Evolutionary conservation across 2,888 invertebrate genomes (phyloP).

Genomic region (Ephialtes manifestator): DNA sequence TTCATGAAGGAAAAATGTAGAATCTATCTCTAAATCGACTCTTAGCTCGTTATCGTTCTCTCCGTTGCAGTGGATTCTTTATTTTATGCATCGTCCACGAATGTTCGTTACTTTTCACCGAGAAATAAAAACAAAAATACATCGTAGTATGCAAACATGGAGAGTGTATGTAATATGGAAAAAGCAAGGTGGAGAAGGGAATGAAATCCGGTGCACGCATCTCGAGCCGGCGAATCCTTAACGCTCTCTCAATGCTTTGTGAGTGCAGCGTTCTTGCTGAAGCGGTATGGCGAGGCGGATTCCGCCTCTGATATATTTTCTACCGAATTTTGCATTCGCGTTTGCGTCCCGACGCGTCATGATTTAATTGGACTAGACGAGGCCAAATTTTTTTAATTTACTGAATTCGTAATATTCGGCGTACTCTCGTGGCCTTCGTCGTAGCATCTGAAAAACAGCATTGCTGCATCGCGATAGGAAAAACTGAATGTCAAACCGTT

Average conservation of each 20-base stretch:
- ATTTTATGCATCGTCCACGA: conserved; percentile 49
- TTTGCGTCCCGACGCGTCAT: conserved; percentile 41
- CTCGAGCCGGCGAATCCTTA: conserved; percentile 10
- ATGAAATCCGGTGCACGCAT: conserved; percentile 8
- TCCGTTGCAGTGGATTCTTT: conserved; percentile 31
- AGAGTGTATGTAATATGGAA: background rate
- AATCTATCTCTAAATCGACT: no score
- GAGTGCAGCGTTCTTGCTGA: background rate
- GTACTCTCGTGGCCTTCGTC: background rate
- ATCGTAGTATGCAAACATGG: background rate
- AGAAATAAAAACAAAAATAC: conserved; percentile 12
- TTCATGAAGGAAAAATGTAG: no score
- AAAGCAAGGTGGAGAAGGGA: background rate
- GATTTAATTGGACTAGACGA: conserved; percentile 52
- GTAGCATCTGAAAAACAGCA: no score
- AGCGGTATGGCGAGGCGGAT: background rate
- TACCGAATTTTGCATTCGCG: background rate
- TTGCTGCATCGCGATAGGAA: background rate
- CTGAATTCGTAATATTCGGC: background rate
- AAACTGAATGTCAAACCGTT: background rate
- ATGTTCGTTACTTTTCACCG: conserved; percentile 49
- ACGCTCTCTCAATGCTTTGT: conserved; percentile 19
- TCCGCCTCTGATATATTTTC: background rate
- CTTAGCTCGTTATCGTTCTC: conserved; percentile 46
- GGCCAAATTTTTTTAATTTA: conserved; percentile 24